phyloP scores from a whole-genome alignment of 2,888 invertebrate species.

The Aspidiotus rigidus region DNA sequence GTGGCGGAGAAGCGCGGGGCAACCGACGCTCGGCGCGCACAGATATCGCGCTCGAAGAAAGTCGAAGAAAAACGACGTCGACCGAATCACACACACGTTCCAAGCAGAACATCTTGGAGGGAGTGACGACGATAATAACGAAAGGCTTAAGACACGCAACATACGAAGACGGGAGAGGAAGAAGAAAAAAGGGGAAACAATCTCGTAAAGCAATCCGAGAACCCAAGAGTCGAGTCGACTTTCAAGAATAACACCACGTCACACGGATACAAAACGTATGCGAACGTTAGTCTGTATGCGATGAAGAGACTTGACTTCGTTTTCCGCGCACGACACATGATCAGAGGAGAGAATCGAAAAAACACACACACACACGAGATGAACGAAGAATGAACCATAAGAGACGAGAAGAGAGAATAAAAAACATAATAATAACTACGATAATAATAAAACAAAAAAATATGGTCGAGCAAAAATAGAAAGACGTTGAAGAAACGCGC shows the following conservation, averaged over 20 bases:
- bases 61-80: constrained; percentile 27
- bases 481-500: background rate
- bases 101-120: constrained; percentile 21
- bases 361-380: no score
- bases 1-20: constrained; percentile 3
- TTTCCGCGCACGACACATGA: no score
- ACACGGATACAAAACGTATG: no score
- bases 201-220: background rate
- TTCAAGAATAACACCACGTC: no score
- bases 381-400: no score
- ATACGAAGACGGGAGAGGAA: background rate
- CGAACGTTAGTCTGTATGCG: no score
- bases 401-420: no score
- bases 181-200: no score
- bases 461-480: background rate
- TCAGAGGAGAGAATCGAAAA: no score
- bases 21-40: constrained; percentile 21
- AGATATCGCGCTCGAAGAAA: constrained; percentile 19
- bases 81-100: constrained; percentile 16
- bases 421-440: no score
- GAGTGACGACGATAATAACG: background rate
- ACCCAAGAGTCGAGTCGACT: background rate
- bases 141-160: constrained; percentile 14
- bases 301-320: no score
- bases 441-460: no score